Percentiles rank a stretch among this genome's conserved stretches.
Conservation (phyloP, 2,113 vertebrate genomes). For the Callopanchax toddi region DNA sequence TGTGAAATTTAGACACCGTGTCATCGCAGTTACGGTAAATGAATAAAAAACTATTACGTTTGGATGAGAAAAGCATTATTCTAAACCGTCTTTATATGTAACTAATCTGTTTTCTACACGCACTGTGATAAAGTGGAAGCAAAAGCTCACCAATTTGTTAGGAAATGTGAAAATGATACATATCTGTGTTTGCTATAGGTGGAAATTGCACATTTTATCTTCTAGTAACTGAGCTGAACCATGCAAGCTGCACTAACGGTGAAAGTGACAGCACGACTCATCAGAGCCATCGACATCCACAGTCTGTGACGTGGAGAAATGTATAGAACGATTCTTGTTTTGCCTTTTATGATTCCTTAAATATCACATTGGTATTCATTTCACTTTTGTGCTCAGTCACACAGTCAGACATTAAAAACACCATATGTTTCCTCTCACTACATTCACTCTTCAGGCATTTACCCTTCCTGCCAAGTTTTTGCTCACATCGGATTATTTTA, state of each 20-base stretch:
- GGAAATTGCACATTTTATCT: not conserved
- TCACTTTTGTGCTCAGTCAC: constrained; percentile 33
- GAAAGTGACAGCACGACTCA: constrained; percentile 2
- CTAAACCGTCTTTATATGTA: not conserved
- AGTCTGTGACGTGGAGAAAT: constrained; percentile 4
- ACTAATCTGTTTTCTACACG: not conserved
- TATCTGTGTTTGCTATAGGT: not conserved
- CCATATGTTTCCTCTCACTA: constrained; percentile 53
- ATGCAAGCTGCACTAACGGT: constrained; percentile 4
- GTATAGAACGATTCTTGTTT: not conserved
- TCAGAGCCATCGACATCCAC: constrained; percentile 16
- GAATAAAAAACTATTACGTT: too few relatives aligned
- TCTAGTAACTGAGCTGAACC: not conserved
- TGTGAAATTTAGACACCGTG: too few relatives aligned
- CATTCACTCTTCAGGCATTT: constrained; percentile 33
- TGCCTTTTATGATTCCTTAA: constrained; percentile 20
- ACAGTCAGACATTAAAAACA: constrained; percentile 44
- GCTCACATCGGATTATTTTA: constrained; percentile 49
- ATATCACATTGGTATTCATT: constrained; percentile 42
- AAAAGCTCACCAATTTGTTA: not conserved
- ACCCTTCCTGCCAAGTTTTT: constrained; percentile 24
- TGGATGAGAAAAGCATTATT: not conserved
- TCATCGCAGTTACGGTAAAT: too few relatives aligned
- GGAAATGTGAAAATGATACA: not conserved
- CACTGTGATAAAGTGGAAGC: not conserved